These are phyloP conservation scores for Apodemia zela DNA, from an alignment of 2,888 invertebrate species.

Conservation along the genomic window DNA sequence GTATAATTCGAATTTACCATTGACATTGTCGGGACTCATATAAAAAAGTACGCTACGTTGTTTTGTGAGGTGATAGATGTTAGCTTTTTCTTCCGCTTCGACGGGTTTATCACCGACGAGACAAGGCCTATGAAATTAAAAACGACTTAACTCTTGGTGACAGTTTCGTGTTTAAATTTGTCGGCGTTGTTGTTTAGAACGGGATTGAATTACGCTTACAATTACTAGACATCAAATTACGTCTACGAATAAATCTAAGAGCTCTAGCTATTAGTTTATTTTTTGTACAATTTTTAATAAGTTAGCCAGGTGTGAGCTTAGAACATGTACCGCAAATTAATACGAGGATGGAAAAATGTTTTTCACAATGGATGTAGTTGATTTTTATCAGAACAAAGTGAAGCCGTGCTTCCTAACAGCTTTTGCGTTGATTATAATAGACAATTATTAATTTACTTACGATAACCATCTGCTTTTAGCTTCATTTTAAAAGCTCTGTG, in stretches of 20 bases:
- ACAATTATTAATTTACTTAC: not conserved
- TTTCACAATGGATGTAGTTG: not conserved
- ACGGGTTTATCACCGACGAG: slow-evolving; percentile 52
- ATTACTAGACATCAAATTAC: slow-evolving; percentile 30
- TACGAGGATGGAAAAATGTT: slow-evolving; percentile 1
- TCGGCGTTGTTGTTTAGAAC: slow-evolving; percentile 32
- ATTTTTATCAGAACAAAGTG: not conserved
- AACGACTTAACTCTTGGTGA: slow-evolving; percentile 57
- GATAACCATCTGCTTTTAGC: no score
- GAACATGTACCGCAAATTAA: slow-evolving; percentile 10
- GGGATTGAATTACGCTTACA: slow-evolving; percentile 32
- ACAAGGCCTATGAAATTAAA: slow-evolving; percentile 57
- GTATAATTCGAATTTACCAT: slow-evolving; percentile 59
- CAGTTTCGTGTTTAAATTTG: slow-evolving; percentile 58
- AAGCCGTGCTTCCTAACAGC: not conserved
- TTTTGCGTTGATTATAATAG: not conserved
- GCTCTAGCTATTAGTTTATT: slow-evolving; percentile 7
- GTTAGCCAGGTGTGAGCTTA: not conserved
- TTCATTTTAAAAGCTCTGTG: no score
- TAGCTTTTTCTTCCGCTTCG: slow-evolving; percentile 56
- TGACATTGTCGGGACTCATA: slow-evolving; percentile 64
- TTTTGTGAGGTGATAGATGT: slow-evolving; percentile 65
- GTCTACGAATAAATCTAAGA: slow-evolving; percentile 15
- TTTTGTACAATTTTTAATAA: not conserved
- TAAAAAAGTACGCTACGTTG: slow-evolving; percentile 62